Evolutionary conservation across 2,797 vertebrate genomes (phyloP), one percentile per base, ranked within the genome.

Genomic region (Cirrhinus molitorella): DNA sequence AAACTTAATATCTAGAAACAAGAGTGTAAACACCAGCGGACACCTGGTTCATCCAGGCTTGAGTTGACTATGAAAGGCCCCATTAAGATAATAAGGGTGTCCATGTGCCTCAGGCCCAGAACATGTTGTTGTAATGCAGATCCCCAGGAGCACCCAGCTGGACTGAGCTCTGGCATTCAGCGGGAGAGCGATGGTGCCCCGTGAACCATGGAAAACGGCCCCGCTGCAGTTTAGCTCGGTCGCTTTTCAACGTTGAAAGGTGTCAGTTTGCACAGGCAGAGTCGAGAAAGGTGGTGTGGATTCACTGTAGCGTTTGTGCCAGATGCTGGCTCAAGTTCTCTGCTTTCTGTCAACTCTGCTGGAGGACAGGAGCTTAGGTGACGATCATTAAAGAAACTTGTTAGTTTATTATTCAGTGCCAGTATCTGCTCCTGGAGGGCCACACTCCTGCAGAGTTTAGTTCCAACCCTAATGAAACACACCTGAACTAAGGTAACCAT

Each of bases 21-120:
- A 61, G 28, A 47, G 49, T 53, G 17, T 81, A 74, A 76, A 80
- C 61, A 72, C 74, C 70, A 45, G 66, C 80, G 80, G 81, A 81
- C 88, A 85, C 84, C 89, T 86, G 91, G 89, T 90, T 89, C 85
- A 88, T 87, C 11, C 51, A 83, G 81, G 89, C 83, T 88, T 83
- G 84, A 78, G 89, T 86, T 70, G 84, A 84, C 86, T 89, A 80
- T 80, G 72, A 88, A 86, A 85, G 85, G 84, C 87, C 75, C 67
- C 45, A 85, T 90, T 88, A 59, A 85, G 89, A 92, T 90, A 91
- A 92, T 88, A 91, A 93, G 92, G 92, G 88, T 90, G 84, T 89
- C 90, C 71, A 81, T 70, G 80, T 43, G 74, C 45, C 82, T 88
- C 85, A 84, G 87, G 85, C 75, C 86, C 82, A 81, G 37, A 85